A percentile compares a stretch with the other conserved stretches of the same genome.
Conservation (phyloP, 2,113 vertebrate genomes). For the Xerus inauris region DNA sequence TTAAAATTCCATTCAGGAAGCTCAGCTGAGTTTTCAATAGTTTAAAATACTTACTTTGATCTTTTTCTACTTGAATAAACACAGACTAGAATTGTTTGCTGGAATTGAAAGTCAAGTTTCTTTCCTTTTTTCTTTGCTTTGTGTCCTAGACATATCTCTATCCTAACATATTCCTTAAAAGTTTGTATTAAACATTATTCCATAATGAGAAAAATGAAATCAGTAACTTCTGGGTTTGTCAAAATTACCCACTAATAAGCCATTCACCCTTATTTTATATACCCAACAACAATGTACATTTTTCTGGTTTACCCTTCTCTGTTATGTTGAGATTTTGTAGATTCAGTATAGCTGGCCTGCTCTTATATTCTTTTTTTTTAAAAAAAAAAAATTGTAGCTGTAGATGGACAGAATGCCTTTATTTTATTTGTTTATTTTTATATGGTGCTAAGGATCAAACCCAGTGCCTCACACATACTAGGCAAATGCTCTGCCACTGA, state of each 20-base stretch:
- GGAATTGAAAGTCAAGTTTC: background rate
- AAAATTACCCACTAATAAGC: background rate
- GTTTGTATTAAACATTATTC: background rate
- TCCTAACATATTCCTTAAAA: background rate
- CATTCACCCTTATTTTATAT: background rate
- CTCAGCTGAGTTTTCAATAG: background rate
- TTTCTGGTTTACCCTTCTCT: background rate
- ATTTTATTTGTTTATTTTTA: no score
- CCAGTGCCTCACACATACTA: no score
- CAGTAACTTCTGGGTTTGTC: background rate
- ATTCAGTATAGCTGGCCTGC: background rate
- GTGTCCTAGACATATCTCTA: background rate
- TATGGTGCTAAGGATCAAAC: no score
- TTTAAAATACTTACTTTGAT: slow-evolving; percentile 27
- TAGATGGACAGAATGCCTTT: no score
- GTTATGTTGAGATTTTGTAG: background rate
- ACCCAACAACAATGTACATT: background rate
- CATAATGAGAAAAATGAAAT: background rate
- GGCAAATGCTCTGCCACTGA: no score
- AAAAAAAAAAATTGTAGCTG: no score
- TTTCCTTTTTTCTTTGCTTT: background rate
- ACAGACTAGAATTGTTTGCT: background rate
- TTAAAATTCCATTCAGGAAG: background rate
- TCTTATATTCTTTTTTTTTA: no score
- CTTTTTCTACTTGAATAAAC: background rate